Evolutionary conservation across 1,140 invertebrate species (phyloP).

Genomic region (Plectrocnemia conspersa): DNA sequence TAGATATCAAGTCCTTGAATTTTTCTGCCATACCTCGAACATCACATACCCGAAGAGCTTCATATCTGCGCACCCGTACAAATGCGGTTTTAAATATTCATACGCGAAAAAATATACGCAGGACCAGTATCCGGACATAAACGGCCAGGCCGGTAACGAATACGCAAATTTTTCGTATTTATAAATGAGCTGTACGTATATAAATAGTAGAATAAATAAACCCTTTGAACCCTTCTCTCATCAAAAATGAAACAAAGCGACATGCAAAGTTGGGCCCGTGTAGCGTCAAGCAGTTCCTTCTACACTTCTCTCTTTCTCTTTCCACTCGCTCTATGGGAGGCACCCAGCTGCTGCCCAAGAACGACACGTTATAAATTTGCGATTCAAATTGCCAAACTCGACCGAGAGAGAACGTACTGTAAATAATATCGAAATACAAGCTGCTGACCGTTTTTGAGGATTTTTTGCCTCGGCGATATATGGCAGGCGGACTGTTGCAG

Average conservation of each 20-base stretch:
- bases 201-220: slow-evolving; percentile 13
- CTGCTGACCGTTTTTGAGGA: slow-evolving; percentile 1
- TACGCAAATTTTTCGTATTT: slow-evolving; percentile 4
- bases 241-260: slow-evolving; percentile 20
- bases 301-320: too few relatives aligned
- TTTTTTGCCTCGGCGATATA: too few relatives aligned
- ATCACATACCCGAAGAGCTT: too few relatives aligned
- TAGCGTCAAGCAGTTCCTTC: slow-evolving; percentile 5
- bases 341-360: slow-evolving; percentile 15
- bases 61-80: too few relatives aligned
- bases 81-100: too few relatives aligned
- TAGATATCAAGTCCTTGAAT: too few relatives aligned
- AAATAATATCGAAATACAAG: slow-evolving; percentile 4
- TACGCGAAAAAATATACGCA: too few relatives aligned
- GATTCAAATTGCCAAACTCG: slow-evolving; percentile 30
- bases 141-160: neutral
- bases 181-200: slow-evolving; percentile 17
- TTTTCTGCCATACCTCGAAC: too few relatives aligned
- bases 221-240: slow-evolving; percentile 17
- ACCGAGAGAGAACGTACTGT: slow-evolving; percentile 6
- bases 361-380: slow-evolving; percentile 32
- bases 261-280: slow-evolving; percentile 19
- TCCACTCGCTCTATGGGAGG: neutral
- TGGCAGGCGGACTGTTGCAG: too few relatives aligned
- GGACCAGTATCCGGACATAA: neutral